Evolutionary conservation across 2,888 invertebrate species (phyloP), one percentile per base, ranked within the genome.

Genomic region (Elegia similella): DNA sequence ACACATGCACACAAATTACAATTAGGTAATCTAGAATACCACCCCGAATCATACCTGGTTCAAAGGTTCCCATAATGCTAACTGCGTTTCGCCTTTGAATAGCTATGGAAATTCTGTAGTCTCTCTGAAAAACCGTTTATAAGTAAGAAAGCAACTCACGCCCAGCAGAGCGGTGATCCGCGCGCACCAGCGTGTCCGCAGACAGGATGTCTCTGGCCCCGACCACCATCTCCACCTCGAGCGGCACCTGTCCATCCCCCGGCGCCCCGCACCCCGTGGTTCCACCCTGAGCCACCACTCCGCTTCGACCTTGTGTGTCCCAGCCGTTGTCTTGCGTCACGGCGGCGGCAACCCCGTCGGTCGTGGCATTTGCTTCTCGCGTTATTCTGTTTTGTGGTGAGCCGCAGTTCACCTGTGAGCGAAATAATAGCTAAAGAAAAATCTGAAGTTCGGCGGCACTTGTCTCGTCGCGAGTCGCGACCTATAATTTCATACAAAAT

Each of bases 111-210:
- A n/a, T n/a, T n/a, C n/a, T n/a, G n/a, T n/a, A n/a, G n/a, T n/a
- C n/a, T n/a, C n/a, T n/a, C n/a, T n/a, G n/a, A n/a, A n/a, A n/a
- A n/a, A n/a, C n/a, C n/a, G n/a, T n/a, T n/a, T n/a, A n/a, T n/a
- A n/a, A n/a, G n/a, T n/a, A n/a, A n/a, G n/a, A 16, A 52, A 17
- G 10, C 1, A 16, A 78, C 81, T 77, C 65, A 87, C 87, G 77
- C 23, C 64, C 60, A 3, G 80, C 76, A 89, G 80, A 76, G 2
- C 80, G 76, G 61, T 88, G 88, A 60, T 90, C 95, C 2, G 94
- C 95, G 52, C 94, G 92, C 13, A 95, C 90, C 29, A 95, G 84
- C 29, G 93, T 93, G 72, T 95, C 95, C 0, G 95, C 92, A 0
- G 93, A 88, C 50, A 92, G 76, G 42, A 93, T 86, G 15, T 92